A percentile compares a stretch with the other conserved stretches of the same genome.
Evolutionary conservation across 2,888 invertebrate genomes (phyloP).

Genomic region (Drosophila buzzatii): DNA sequence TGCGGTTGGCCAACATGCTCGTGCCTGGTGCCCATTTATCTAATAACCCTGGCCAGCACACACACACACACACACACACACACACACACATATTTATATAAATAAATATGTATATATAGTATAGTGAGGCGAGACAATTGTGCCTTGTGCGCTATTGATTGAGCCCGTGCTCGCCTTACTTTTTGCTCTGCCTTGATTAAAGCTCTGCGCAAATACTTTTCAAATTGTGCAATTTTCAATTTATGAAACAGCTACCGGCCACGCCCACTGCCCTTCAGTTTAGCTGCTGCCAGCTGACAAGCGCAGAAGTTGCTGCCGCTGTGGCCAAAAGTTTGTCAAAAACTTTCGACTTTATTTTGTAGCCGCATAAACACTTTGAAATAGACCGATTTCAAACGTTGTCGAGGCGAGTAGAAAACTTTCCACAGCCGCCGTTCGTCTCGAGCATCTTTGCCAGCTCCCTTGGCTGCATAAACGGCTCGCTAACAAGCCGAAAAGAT

Average conservation of each 20-base stretch:
- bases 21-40: slow-evolving; percentile 73
- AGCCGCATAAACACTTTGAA: slow-evolving; percentile 81
- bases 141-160: slow-evolving; percentile 67
- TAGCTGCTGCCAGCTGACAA: slow-evolving; percentile 60
- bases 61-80: slow-evolving; percentile 17
- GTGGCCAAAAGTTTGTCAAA: slow-evolving; percentile 72
- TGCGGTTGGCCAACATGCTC: slow-evolving; percentile 53
- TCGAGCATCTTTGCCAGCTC: background rate
- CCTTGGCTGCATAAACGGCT: slow-evolving; percentile 47
- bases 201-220: slow-evolving; percentile 40
- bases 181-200: slow-evolving; percentile 53
- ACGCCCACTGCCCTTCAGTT: background rate
- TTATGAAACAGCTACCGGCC: slow-evolving; percentile 54
- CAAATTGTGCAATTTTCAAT: slow-evolving; percentile 70
- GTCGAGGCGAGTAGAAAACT: slow-evolving; percentile 54
- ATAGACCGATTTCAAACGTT: slow-evolving; percentile 64
- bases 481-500: slow-evolving; percentile 72
- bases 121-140: slow-evolving; percentile 42
- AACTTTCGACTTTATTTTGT: slow-evolving; percentile 72
- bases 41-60: slow-evolving; percentile 62
- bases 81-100: slow-evolving; percentile 7
- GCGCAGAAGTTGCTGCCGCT: slow-evolving; percentile 65
- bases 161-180: slow-evolving; percentile 13
- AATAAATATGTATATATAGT: background rate
- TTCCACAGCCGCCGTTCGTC: slow-evolving; percentile 17